Percentiles rank a stretch among this genome's conserved stretches.
phyloP scores from a whole-genome alignment of 2,113 vertebrate genomes.

The Nothoprocta pentlandii region DNA sequence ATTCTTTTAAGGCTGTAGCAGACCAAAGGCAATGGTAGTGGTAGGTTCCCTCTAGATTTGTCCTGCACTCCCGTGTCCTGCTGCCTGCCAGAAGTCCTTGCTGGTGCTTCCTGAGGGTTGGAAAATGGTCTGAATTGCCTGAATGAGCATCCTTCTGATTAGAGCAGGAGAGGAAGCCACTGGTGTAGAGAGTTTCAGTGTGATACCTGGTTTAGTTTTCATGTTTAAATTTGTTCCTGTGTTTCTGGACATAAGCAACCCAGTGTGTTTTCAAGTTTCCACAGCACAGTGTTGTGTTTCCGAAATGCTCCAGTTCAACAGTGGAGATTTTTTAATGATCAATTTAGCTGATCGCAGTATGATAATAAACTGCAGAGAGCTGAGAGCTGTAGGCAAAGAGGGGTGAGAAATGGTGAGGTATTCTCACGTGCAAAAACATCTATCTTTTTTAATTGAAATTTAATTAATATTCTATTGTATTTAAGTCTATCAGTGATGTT shows the following conservation, averaged over 20 bases:
- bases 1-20: not conserved
- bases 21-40: not conserved
- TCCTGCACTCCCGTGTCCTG: accelerated
- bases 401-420: not conserved
- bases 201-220: not conserved
- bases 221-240: not conserved
- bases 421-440: not conserved
- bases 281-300: not conserved
- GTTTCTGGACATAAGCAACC: not conserved
- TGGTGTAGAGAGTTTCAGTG: accelerated
- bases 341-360: not conserved
- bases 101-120: not conserved
- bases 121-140: not conserved
- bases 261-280: not conserved
- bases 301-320: not conserved
- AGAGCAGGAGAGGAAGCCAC: not conserved
- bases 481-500: not conserved
- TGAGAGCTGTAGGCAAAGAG: not conserved
- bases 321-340: not conserved
- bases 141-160: not conserved
- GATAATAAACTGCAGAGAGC: not conserved
- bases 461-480: constrained; percentile 20
- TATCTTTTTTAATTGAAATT: not conserved
- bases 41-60: not conserved
- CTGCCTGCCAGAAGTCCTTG: not conserved